Evolutionary conservation across 2,888 invertebrate genomes (phyloP).

Genomic region (Ischnura elegans): DNA sequence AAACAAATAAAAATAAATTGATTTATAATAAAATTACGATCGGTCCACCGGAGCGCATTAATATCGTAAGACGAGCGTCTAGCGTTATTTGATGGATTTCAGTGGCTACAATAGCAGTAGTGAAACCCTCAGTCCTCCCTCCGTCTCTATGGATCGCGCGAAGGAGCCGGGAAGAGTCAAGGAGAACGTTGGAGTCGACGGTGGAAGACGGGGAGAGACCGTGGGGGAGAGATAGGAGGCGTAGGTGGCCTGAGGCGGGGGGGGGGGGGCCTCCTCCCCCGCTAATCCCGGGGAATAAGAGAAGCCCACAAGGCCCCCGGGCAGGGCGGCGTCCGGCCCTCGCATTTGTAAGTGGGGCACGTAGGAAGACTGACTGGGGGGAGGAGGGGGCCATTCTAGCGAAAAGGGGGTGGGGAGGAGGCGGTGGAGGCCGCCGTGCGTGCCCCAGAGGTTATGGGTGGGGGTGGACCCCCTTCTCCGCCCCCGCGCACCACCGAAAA

Average conservation of each 20-base stretch:
- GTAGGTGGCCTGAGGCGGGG: background rate
- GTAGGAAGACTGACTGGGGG: slow-evolving; percentile 20
- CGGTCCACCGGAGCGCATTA: too few species aligned
- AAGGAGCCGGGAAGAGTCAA: slow-evolving; percentile 32
- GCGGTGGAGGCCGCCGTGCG: slow-evolving; percentile 33
- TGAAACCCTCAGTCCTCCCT: too few species aligned
- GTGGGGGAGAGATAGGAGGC: background rate
- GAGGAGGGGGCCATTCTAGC: background rate
- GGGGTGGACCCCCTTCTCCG: background rate
- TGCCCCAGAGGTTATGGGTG: slow-evolving; percentile 58
- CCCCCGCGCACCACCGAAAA: background rate
- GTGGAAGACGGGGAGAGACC: background rate
- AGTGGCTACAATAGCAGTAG: too few species aligned
- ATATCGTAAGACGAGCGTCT: too few species aligned
- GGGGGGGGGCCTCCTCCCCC: slow-evolving; percentile 32
- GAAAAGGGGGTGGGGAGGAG: background rate
- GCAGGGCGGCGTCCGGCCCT: slow-evolving; percentile 66
- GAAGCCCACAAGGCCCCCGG: slow-evolving; percentile 67
- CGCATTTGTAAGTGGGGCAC: slow-evolving; percentile 67
- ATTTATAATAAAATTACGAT: too few species aligned
- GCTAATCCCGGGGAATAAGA: slow-evolving; percentile 67
- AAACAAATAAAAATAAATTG: too few species aligned
- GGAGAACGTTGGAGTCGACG: background rate
- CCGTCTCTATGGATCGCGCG: slow-evolving; percentile 60
- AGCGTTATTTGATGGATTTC: too few species aligned